Base-by-base conservation (phyloP, 2,888 invertebrate genomes). In the Actias luna region DNA sequence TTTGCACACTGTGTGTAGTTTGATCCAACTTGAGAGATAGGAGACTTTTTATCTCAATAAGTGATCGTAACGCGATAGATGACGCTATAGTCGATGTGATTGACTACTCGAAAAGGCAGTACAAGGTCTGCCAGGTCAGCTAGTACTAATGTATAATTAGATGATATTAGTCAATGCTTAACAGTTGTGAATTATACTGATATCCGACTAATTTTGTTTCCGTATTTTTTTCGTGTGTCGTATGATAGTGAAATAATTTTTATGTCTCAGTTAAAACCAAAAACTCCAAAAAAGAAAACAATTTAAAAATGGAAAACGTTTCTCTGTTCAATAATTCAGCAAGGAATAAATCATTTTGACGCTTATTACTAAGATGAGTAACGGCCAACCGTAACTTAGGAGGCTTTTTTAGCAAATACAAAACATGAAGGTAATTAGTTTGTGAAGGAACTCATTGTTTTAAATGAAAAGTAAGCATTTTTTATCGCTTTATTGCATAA, bases 311-410 rank as follows among this genome's bases (percentile, higher is more conserved):
- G 69, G 65, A 66, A 73, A 62, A 66, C 61, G 61, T 71, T 70
- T 68, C 66, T 66, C 63, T 65, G 66, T 71, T 72, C 72, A 76
- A 78, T 76, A 76, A 76, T 75, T 75, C 69, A 75, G 74, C 65
- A 68, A 71, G 73, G 70, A 76, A 82, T 82, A 81, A 82, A 82
- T 82, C 80, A 81, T 81, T 79, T 79, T 79, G 84, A 83, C 85
- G 78, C 77, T 83, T 84, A 83, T 84, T 84, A 78, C 82, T 66
- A 66, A 76, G 79, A 83, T 84, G 84, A 85, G 75, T 79, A 80
- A 85, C 78, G 83, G 77, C 71, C 75, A 69, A 73, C 76, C 76
- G 77, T 79, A 75, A 78, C 75, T 75, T 76, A 69, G 67, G 67
- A 71, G 65, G 67, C 69, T 71, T 78, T 76, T 78, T 73, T 67